A percentile compares a stretch with the other conserved stretches of the same genome.
Conservation (phyloP, 2,888 invertebrate species). For the Hydropsyche betteni region DNA sequence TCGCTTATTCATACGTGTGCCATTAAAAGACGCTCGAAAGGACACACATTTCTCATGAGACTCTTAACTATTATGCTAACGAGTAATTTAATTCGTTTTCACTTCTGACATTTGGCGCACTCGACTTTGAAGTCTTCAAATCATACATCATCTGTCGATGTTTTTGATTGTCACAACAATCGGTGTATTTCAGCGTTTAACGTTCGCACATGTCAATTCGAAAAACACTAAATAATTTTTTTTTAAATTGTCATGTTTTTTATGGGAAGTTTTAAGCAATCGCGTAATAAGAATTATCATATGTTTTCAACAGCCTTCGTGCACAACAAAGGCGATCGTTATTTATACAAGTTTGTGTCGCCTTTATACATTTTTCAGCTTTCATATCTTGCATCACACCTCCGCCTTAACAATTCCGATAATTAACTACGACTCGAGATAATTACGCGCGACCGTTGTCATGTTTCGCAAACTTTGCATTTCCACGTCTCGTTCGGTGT, state of each 20-base stretch:
- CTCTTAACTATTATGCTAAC: background rate
- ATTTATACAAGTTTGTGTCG: background rate
- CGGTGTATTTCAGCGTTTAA: background rate
- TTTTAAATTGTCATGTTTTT: too few relatives aligned
- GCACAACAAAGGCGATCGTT: too few relatives aligned
- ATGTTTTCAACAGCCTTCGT: background rate
- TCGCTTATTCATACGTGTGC: background rate
- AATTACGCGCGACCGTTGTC: slow-evolving; percentile 14
- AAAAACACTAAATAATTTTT: too few relatives aligned
- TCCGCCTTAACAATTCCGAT: slow-evolving; percentile 22
- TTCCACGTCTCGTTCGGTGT: background rate
- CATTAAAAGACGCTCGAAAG: background rate
- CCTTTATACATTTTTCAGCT: background rate
- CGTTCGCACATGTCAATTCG: background rate
- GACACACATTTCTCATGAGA: background rate
- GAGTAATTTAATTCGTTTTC: background rate
- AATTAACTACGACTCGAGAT: slow-evolving; percentile 13
- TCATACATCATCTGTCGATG: background rate
- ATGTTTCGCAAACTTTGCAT: slow-evolving; percentile 6
- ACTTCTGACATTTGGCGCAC: background rate
- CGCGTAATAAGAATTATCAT: background rate
- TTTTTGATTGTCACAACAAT: slow-evolving; percentile 6
- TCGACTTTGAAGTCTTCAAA: background rate
- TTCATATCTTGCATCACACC: slow-evolving; percentile 21
- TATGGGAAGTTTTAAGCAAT: background rate